These are phyloP conservation scores for Coleophora deauratella DNA, from an alignment of 2,888 invertebrate genomes.

Conservation along the genomic window DNA sequence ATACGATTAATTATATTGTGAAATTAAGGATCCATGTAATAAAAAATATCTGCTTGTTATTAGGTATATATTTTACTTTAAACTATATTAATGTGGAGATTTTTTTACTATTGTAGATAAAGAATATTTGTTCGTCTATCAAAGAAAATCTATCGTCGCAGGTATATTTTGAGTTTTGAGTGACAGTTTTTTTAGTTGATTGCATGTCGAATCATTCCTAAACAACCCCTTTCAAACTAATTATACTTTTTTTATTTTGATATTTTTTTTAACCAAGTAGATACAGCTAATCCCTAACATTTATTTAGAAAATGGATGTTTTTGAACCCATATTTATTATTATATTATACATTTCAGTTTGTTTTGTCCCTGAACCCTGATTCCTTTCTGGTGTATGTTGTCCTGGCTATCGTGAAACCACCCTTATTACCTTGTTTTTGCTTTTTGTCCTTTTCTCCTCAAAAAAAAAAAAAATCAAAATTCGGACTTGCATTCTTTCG, in stretches of 20 bases:
- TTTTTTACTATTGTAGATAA: no score
- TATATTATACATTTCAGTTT: slow-evolving; percentile 72
- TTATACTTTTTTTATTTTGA: background rate
- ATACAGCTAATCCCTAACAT: slow-evolving; percentile 49
- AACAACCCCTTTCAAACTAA: no score
- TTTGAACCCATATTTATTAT: slow-evolving; percentile 55
- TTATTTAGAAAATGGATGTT: slow-evolving; percentile 43
- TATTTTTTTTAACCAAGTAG: slow-evolving; percentile 27
- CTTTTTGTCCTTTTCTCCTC: background rate
- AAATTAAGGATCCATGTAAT: no score
- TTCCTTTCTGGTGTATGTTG: slow-evolving; percentile 49
- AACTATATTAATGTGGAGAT: no score
- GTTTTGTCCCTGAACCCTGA: slow-evolving; percentile 48
- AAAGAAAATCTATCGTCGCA: no score
- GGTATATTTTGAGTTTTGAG: no score
- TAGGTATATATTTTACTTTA: no score
- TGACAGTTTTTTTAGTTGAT: no score
- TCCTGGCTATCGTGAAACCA: slow-evolving; percentile 34
- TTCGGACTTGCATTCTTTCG: slow-evolving; percentile 12
- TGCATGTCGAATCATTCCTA: no score
- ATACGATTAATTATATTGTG: no score
- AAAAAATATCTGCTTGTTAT: no score
- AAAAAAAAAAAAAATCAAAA: slow-evolving; percentile 2
- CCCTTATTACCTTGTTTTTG: slow-evolving; percentile 24
- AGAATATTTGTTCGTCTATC: no score